phyloP scores from a whole-genome alignment of 2,113 vertebrate genomes.

The Willisornis vidua region DNA sequence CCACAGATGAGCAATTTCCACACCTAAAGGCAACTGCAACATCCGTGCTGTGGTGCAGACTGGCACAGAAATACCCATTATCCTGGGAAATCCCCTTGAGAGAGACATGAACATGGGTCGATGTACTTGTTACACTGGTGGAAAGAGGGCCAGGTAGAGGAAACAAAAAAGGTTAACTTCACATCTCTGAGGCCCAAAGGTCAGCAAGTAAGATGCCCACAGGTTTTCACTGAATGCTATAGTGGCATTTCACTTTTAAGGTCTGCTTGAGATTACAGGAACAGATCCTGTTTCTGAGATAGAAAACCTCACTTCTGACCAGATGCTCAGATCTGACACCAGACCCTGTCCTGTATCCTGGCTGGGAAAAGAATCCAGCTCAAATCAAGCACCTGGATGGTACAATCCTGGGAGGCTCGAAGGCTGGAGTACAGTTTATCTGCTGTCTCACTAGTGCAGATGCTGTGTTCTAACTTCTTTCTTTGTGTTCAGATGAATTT shows the following conservation, averaged over 20 bases:
- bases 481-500: neutral
- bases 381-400: neutral
- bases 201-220: neutral
- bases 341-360: neutral
- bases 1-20: neutral
- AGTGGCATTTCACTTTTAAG: neutral
- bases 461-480: neutral
- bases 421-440: neutral
- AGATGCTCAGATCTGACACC: neutral
- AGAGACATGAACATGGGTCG: neutral
- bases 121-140: neutral
- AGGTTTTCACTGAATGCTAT: neutral
- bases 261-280: neutral
- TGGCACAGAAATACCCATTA: neutral
- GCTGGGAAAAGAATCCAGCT: neutral
- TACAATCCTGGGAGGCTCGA: neutral
- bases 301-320: neutral
- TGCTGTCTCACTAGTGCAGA: neutral
- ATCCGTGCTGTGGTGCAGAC: neutral
- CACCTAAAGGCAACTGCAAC: neutral
- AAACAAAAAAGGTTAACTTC: neutral
- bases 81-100: neutral
- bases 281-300: neutral
- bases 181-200: neutral
- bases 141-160: neutral